A percentile compares a stretch with the other conserved stretches of the same genome.
Conservation (phyloP, 1,140 invertebrate genomes). For the Cyclargus thomasi region DNA sequence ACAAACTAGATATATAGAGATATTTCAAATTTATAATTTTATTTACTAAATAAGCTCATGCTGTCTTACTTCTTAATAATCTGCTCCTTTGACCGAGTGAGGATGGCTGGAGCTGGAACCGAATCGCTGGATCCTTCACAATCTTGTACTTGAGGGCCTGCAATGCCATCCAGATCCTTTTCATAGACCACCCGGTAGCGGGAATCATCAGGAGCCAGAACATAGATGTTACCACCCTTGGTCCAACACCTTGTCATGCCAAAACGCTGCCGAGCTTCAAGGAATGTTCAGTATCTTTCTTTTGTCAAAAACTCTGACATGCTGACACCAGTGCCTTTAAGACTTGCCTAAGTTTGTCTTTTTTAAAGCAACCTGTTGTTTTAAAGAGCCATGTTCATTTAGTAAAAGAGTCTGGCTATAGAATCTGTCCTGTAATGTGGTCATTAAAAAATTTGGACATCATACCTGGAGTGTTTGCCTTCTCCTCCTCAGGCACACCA, state of each 20-base stretch:
- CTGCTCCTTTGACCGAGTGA: too few relatives aligned
- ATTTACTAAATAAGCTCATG: too few relatives aligned
- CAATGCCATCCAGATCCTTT: too few relatives aligned
- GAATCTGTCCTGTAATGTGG: not conserved
- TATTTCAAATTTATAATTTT: too few relatives aligned
- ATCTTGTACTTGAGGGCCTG: too few relatives aligned
- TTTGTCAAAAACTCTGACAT: conserved; percentile 20
- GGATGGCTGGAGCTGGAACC: too few relatives aligned
- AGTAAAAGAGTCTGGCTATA: not conserved
- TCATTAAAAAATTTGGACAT: too few relatives aligned
- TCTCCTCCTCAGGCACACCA: not conserved
- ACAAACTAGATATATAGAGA: too few relatives aligned
- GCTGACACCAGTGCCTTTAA: conserved; percentile 16
- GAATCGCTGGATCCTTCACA: too few relatives aligned
- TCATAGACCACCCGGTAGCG: not conserved
- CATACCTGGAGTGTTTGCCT: not conserved
- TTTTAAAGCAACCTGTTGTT: not conserved
- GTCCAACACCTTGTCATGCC: conserved; percentile 5
- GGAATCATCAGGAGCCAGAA: too few relatives aligned
- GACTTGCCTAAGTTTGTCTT: conserved; percentile 15
- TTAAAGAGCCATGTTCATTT: not conserved
- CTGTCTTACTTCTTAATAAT: too few relatives aligned
- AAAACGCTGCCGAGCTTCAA: conserved; percentile 17
- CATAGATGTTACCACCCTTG: too few relatives aligned
- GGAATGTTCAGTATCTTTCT: conserved; percentile 12